phyloP scores from a whole-genome alignment of 2,113 vertebrate genomes.

The Anas platyrhynchos region DNA sequence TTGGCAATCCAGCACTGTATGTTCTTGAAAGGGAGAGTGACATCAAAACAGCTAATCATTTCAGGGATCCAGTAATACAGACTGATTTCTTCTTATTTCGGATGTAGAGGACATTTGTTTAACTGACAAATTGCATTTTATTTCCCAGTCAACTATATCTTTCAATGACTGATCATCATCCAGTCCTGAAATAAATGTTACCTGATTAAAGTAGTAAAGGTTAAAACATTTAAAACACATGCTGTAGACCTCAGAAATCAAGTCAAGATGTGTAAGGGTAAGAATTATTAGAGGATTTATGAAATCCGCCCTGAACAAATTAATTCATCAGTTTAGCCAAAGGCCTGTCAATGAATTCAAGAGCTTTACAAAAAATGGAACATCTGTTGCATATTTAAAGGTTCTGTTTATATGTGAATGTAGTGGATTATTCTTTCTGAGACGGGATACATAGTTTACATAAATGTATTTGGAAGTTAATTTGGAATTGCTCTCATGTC shows the following conservation, averaged over 20 bases:
- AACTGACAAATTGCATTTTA: conserved; percentile 74
- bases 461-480: conserved; percentile 60
- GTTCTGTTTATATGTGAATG: conserved; percentile 73
- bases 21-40: conserved; percentile 11
- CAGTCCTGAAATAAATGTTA: conserved; percentile 78
- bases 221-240: conserved; percentile 83
- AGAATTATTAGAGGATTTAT: conserved; percentile 84
- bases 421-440: conserved; percentile 67
- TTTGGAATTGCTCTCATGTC: conserved; percentile 61
- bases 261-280: conserved; percentile 80
- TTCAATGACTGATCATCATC: conserved; percentile 76
- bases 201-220: conserved; percentile 81
- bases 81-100: conserved; percentile 60
- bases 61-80: conserved; percentile 39
- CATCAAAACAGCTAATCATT: conserved; percentile 26
- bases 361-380: conserved; percentile 74
- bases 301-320: conserved; percentile 80
- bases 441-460: conserved; percentile 59
- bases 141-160: conserved; percentile 71
- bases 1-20: background rate
- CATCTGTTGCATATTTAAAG: conserved; percentile 81
- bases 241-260: conserved; percentile 79
- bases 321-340: conserved; percentile 82
- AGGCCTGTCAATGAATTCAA: conserved; percentile 80
- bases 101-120: conserved; percentile 46